A percentile compares a stretch with the other conserved stretches of the same genome.
Evolutionary conservation across 2,113 vertebrate genomes (phyloP).

Genomic region (Dipodomys spectabilis): DNA sequence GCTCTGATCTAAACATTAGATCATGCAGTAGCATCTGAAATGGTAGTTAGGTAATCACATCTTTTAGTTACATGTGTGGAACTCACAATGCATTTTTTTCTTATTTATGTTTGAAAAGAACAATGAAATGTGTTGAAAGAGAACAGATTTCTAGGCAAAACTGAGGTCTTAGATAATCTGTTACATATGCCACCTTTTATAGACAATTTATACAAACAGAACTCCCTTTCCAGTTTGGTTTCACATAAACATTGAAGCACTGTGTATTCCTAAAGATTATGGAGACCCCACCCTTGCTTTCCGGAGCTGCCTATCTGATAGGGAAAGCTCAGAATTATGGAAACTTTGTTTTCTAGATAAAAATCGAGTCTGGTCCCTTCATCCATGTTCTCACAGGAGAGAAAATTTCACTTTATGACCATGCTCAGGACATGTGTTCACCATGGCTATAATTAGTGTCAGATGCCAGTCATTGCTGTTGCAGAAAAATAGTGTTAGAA

Average conservation of each 20-base stretch:
- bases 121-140: slow-evolving; percentile 62
- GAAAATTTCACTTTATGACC: slow-evolving; percentile 10
- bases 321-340: neutral
- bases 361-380: slow-evolving; percentile 27
- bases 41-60: neutral
- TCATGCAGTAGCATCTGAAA: neutral
- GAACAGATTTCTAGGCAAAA: slow-evolving; percentile 69
- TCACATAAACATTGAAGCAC: slow-evolving; percentile 25
- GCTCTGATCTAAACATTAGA: neutral
- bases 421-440: slow-evolving; percentile 53
- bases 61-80: neutral
- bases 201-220: slow-evolving; percentile 54
- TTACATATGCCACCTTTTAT: slow-evolving; percentile 60
- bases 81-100: slow-evolving; percentile 5
- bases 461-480: slow-evolving; percentile 66
- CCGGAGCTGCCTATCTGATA: slow-evolving; percentile 32
- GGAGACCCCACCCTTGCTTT: slow-evolving; percentile 27
- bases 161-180: slow-evolving; percentile 63
- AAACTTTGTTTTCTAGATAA: slow-evolving; percentile 43
- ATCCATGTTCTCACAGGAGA: neutral
- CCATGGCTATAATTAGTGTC: slow-evolving; percentile 62
- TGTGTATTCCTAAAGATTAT: neutral
- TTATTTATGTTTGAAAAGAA: slow-evolving; percentile 25
- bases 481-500: neutral
- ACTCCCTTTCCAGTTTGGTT: slow-evolving; percentile 53